Evolutionary conservation across 2,113 vertebrate genomes (phyloP).

Genomic region (Melanocharis versteri): DNA sequence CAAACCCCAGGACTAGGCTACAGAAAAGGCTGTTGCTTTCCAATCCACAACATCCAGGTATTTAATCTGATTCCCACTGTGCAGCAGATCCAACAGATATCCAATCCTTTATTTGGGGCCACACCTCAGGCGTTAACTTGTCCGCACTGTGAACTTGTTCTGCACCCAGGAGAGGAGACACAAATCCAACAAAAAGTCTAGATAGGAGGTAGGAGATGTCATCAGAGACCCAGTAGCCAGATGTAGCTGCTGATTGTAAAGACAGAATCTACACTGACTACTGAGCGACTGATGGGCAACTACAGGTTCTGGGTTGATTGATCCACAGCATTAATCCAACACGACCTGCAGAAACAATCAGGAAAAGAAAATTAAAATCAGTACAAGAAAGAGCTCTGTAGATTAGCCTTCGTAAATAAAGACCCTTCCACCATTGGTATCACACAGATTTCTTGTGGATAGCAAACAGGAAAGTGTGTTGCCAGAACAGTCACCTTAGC

Average conservation of each 20-base stretch:
- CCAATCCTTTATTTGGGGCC: slow-evolving; percentile 2
- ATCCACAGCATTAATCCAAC: neutral
- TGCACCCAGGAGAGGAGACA: slow-evolving; percentile 64
- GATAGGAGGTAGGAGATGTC: slow-evolving; percentile 76
- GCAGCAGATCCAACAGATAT: neutral
- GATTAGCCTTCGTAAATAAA: neutral
- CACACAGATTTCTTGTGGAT: neutral
- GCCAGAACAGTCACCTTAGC: neutral
- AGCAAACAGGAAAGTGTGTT: neutral
- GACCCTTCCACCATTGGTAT: neutral
- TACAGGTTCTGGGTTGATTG: slow-evolving; percentile 20
- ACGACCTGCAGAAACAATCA: slow-evolving; percentile 63
- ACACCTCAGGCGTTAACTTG: neutral
- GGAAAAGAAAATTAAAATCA: slow-evolving; percentile 22
- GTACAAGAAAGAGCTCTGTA: neutral
- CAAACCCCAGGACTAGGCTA: neutral
- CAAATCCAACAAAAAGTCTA: slow-evolving; percentile 53
- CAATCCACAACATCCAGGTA: neutral
- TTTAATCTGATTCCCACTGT: neutral
- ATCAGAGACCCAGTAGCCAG: slow-evolving; percentile 99
- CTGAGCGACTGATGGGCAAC: slow-evolving; percentile 88
- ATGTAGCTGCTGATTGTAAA: slow-evolving; percentile 98
- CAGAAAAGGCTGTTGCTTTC: neutral
- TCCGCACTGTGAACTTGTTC: slow-evolving; percentile 14
- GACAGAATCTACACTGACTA: slow-evolving; percentile 99